Percentiles rank a stretch among this genome's conserved stretches.
Conservation (phyloP, 2,797 vertebrate genomes). For the Amblyopsis hoosieri region DNA sequence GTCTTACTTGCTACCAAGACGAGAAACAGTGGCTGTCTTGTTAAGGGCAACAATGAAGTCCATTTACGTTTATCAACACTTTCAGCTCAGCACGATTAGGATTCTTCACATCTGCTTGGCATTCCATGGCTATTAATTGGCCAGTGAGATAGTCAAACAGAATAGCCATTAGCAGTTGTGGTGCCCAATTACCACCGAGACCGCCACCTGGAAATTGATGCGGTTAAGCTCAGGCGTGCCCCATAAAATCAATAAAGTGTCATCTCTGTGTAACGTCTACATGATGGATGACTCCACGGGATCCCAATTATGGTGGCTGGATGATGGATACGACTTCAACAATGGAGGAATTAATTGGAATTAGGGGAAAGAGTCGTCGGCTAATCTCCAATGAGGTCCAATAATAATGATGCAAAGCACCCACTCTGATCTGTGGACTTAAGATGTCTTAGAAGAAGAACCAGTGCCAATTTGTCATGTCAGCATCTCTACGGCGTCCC, state of each 20-base stretch:
- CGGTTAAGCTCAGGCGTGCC: slow-evolving; percentile 54
- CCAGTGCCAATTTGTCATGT: slow-evolving; percentile 2
- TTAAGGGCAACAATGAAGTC: slow-evolving; percentile 30
- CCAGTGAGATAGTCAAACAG: slow-evolving; percentile 59
- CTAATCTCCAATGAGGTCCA: slow-evolving; percentile 49
- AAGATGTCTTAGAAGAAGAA: neutral
- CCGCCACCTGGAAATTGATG: slow-evolving; percentile 72
- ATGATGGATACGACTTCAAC: slow-evolving; percentile 59
- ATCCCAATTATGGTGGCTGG: slow-evolving; percentile 66
- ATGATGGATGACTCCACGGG: slow-evolving; percentile 70
- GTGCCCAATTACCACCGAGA: slow-evolving; percentile 58
- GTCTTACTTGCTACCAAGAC: slow-evolving; percentile 26
- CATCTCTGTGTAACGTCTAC: slow-evolving; percentile 63
- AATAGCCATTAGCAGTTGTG: slow-evolving; percentile 57
- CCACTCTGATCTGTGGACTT: neutral
- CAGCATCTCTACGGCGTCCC: slow-evolving; percentile 3
- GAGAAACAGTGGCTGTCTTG: slow-evolving; percentile 12
- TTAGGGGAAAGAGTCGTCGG: slow-evolving; percentile 42
- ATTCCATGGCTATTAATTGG: slow-evolving; percentile 58
- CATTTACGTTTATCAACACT: slow-evolving; percentile 27
- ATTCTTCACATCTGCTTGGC: slow-evolving; percentile 54
- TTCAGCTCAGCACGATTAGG: slow-evolving; percentile 41
- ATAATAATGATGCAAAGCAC: slow-evolving; percentile 27
- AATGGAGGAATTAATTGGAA: slow-evolving; percentile 61
- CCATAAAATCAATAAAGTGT: slow-evolving; percentile 75